phyloP scores from a whole-genome alignment of 2,797 vertebrate genomes.

The Eurystomus glaucurus region DNA sequence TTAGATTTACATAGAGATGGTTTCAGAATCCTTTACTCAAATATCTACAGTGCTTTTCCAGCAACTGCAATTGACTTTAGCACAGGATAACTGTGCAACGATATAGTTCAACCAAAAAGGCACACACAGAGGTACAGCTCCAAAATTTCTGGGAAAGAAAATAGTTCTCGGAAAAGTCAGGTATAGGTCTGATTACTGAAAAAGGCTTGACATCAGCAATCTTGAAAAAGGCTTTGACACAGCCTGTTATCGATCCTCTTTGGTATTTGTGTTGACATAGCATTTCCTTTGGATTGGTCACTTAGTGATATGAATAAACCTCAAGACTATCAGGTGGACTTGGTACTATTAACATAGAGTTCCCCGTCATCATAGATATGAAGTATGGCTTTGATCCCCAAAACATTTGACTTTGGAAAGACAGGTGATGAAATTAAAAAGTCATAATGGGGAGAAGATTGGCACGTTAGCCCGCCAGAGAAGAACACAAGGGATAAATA shows the following conservation, averaged over 20 bases:
- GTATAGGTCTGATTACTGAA: not conserved
- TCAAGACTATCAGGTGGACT: not conserved
- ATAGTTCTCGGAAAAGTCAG: not conserved
- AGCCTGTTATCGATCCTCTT: not conserved
- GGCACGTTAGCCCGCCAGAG: not conserved
- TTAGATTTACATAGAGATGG: not conserved
- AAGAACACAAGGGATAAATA: not conserved
- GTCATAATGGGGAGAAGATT: not conserved
- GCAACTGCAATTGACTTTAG: not conserved
- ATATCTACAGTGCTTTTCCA: not conserved
- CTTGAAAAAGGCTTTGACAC: not conserved
- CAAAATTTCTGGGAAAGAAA: not conserved
- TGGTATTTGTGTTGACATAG: not conserved
- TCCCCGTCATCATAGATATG: not conserved
- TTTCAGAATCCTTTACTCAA: not conserved
- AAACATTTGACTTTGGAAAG: not conserved
- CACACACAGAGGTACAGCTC: not conserved
- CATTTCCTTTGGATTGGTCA: not conserved
- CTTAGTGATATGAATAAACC: not conserved
- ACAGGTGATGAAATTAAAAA: not conserved
- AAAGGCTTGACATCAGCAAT: not conserved
- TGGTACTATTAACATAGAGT: not conserved
- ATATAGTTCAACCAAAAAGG: not conserved
- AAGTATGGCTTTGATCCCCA: not conserved
- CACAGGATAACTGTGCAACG: not conserved